A percentile compares a stretch with the other conserved stretches of the same genome.
These are phyloP conservation scores for Sebastes steindachneri DNA, from an alignment of 2,797 vertebrate species.

Conservation along the genomic window DNA sequence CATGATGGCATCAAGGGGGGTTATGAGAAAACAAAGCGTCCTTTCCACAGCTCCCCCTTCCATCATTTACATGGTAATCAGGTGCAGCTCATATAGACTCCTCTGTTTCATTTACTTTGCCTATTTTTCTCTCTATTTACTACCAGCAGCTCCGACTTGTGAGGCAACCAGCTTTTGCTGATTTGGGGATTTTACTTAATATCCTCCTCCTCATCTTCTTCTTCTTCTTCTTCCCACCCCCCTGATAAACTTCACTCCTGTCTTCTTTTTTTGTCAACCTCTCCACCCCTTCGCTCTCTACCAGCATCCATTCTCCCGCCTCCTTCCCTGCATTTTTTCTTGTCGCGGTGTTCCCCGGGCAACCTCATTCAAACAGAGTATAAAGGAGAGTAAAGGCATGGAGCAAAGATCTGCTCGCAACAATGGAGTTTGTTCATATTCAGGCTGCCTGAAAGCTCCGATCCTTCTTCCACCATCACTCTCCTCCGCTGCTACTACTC, in stretches of 20 bases:
- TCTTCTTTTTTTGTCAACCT: constrained; percentile 56
- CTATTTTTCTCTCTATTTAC: constrained; percentile 61
- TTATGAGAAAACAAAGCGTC: constrained; percentile 83
- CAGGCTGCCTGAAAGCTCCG: constrained; percentile 72
- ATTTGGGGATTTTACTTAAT: constrained; percentile 46
- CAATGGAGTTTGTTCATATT: constrained; percentile 84
- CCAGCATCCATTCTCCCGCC: constrained; percentile 59
- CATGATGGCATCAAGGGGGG: constrained; percentile 80
- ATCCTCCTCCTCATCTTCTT: constrained; percentile 25
- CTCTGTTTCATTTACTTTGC: constrained; percentile 77
- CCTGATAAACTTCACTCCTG: constrained; percentile 57
- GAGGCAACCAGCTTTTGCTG: constrained; percentile 19
- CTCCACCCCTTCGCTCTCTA: constrained; percentile 54
- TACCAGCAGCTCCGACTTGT: constrained; percentile 15
- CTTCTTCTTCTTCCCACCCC: constrained; percentile 35
- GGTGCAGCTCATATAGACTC: constrained; percentile 75
- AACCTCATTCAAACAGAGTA: constrained; percentile 81
- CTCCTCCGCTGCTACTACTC: constrained; percentile 22
- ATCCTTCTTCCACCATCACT: constrained; percentile 54
- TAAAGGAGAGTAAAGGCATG: constrained; percentile 79
- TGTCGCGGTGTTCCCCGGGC: constrained; percentile 75
- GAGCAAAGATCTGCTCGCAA: constrained; percentile 76
- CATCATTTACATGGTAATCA: constrained; percentile 86
- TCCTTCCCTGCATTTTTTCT: constrained; percentile 76
- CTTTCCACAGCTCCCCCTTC: constrained; percentile 62